phyloP scores from a whole-genome alignment of 2,113 vertebrate species.

The Oostethus manadensis region DNA sequence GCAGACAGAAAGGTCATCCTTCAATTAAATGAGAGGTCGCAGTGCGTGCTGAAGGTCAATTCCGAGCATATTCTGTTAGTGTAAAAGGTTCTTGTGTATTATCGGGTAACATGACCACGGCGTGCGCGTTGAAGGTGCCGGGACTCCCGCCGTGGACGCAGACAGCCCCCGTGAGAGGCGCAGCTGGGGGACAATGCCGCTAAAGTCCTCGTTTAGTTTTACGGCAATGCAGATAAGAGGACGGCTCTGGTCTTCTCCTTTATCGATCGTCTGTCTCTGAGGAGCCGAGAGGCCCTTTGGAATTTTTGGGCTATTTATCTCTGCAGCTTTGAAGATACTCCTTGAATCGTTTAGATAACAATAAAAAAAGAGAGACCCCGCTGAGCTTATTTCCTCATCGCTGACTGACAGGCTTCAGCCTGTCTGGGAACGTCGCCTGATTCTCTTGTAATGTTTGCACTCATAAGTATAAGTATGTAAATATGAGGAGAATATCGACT shows the following conservation, averaged over 20 bases:
- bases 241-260: constrained; percentile 44
- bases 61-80: neutral
- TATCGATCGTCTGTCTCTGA: constrained; percentile 58
- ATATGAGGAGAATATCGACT: too few relatives aligned
- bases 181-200: constrained; percentile 30
- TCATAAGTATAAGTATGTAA: too few relatives aligned
- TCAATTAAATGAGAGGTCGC: neutral
- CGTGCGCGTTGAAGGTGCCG: neutral
- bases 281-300: constrained; percentile 48
- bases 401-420: constrained; percentile 2
- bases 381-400: constrained; percentile 64
- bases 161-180: constrained; percentile 4
- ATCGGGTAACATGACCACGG: too few relatives aligned
- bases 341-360: constrained; percentile 56
- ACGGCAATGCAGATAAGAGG: constrained; percentile 63
- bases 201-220: constrained; percentile 64
- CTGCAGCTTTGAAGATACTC: constrained; percentile 65
- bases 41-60: neutral
- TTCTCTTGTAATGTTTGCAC: constrained; percentile 16
- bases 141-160: neutral
- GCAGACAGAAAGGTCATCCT: constrained; percentile 21
- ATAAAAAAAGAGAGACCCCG: constrained; percentile 33
- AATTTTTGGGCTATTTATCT: constrained; percentile 61
- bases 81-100: too few relatives aligned
- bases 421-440: neutral